Evolutionary conservation across 2,888 invertebrate species (phyloP).

Genomic region (Opisthograptis luteolata): DNA sequence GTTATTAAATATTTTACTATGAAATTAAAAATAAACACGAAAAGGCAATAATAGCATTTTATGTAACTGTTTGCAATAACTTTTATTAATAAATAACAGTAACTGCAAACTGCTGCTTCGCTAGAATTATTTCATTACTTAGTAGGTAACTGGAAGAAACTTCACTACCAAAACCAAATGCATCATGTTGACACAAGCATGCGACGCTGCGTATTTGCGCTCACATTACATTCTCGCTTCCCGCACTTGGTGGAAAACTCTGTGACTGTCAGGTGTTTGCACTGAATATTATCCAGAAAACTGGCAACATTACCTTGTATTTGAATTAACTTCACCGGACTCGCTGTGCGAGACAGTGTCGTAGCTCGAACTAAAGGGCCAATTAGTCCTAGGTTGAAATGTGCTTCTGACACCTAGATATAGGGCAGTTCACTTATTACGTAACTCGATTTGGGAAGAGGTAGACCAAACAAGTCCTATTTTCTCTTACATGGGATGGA

Average conservation of each 20-base stretch:
- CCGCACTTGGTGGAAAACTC: slow-evolving; percentile 62
- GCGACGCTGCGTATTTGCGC: slow-evolving; percentile 42
- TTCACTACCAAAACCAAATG: slow-evolving; percentile 14
- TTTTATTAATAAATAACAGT: no score
- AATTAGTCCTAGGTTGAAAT: no score
- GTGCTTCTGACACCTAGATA: no score
- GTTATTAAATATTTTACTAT: no score
- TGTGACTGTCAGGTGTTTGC: slow-evolving; percentile 74
- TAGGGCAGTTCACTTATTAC: no score
- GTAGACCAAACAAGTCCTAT: no score
- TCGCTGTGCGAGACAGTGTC: neutral
- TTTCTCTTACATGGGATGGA: no score
- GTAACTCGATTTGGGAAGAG: no score
- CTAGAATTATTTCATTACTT: slow-evolving; percentile 8
- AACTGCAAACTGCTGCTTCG: no score
- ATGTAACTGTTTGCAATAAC: no score
- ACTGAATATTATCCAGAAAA: slow-evolving; percentile 59
- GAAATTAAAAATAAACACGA: no score
- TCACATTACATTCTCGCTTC: slow-evolving; percentile 50
- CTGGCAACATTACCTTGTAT: slow-evolving; percentile 50
- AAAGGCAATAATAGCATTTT: no score
- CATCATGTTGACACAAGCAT: slow-evolving; percentile 24
- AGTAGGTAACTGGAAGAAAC: slow-evolving; percentile 5
- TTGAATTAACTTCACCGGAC: slow-evolving; percentile 34
- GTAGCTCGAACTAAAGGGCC: neutral